A percentile compares a stretch with the other conserved stretches of the same genome.
Evolutionary conservation across 2,113 vertebrate genomes (phyloP).

Genomic region (Rhombomys opimus): DNA sequence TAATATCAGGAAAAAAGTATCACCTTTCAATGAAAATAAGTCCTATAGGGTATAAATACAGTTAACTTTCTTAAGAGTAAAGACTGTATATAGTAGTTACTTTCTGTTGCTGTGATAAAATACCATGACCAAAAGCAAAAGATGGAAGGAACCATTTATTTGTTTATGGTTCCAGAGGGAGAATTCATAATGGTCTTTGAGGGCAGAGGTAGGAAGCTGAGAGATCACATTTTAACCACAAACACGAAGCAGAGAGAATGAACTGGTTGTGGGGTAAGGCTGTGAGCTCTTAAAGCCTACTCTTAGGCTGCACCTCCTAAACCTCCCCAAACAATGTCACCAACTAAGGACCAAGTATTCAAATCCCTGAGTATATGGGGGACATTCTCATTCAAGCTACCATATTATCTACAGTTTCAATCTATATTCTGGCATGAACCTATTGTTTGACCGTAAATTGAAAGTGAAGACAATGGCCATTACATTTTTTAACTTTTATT

Average conservation of each 20-base stretch:
- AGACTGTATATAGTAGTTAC: not conserved
- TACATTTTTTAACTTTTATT: too few species aligned
- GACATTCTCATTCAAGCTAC: not conserved
- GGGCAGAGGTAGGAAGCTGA: not conserved
- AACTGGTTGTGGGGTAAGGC: not conserved
- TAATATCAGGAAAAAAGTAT: not conserved
- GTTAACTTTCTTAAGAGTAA: not conserved
- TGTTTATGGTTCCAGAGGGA: not conserved
- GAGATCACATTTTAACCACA: not conserved
- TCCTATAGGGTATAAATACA: not conserved
- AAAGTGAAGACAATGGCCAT: not conserved
- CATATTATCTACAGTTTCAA: not conserved
- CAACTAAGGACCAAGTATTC: not conserved
- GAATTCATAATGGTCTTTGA: not conserved
- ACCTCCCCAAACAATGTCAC: not conserved
- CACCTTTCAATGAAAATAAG: not conserved
- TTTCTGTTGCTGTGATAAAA: not conserved
- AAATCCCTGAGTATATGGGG: not conserved
- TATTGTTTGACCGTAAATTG: slow-evolving; percentile 17
- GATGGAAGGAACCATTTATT: not conserved
- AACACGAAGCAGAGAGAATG: not conserved
- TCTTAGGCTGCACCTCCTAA: not conserved
- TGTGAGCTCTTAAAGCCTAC: too few species aligned
- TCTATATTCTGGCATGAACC: not conserved
- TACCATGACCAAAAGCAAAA: not conserved